Conservation (phyloP, 1,140 invertebrate genomes). For the Aphaenogaster floridana region DNA sequence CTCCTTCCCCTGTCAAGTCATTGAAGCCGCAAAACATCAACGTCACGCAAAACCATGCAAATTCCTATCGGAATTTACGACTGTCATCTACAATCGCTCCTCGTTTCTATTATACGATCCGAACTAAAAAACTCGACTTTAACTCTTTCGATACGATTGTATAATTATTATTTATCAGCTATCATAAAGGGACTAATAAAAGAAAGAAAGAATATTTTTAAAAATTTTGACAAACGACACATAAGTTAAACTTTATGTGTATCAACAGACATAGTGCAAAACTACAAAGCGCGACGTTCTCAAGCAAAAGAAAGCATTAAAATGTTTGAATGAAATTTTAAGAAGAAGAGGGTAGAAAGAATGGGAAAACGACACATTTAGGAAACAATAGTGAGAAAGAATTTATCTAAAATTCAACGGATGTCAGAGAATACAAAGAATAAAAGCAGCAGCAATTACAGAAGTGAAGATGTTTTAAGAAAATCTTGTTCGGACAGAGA, state of each 20-base stretch:
- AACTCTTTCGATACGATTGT: background rate
- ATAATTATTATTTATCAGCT: background rate
- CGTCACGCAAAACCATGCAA: conserved; percentile 47
- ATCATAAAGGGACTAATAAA: background rate
- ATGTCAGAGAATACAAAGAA: background rate
- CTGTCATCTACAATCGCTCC: conserved; percentile 10
- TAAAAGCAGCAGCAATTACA: background rate
- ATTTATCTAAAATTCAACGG: background rate
- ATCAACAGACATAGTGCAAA: background rate
- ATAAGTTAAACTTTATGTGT: background rate
- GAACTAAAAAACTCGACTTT: background rate
- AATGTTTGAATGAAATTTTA: background rate
- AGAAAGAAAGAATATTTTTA: background rate
- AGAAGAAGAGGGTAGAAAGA: background rate
- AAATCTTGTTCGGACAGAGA: conserved; percentile 1
- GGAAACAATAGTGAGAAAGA: background rate
- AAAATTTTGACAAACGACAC: background rate
- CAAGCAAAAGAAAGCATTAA: background rate
- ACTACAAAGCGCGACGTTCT: background rate
- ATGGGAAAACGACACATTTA: background rate
- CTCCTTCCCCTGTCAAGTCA: background rate
- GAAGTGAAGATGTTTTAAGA: background rate
- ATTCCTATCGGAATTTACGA: background rate
- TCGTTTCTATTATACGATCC: background rate
- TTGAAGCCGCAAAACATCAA: conserved; percentile 42